These are phyloP conservation scores for Apeira syringaria DNA, from an alignment of 2,888 invertebrate species.

Conservation along the genomic window DNA sequence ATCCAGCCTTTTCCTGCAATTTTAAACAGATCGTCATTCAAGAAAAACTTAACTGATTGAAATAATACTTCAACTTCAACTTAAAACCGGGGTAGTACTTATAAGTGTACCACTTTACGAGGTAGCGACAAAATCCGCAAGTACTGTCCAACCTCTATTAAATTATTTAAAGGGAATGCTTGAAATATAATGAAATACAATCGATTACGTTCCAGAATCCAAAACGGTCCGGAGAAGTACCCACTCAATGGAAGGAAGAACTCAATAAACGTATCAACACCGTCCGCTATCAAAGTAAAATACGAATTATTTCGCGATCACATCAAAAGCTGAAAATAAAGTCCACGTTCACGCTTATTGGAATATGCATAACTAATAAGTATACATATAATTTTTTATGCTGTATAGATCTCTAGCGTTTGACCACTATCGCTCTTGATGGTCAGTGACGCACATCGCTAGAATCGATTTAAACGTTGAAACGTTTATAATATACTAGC, in stretches of 20 bases:
- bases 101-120: constrained; percentile 11
- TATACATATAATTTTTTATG: no score
- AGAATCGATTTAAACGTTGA: no score
- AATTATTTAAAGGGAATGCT: constrained; percentile 17
- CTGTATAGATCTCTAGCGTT: no score
- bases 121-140: constrained; percentile 7
- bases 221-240: constrained; percentile 39
- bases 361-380: not conserved
- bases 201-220: constrained; percentile 35
- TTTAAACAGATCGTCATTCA: no score
- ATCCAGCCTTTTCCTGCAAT: no score
- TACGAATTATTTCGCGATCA: constrained; percentile 64
- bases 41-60: no score
- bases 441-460: no score
- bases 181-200: constrained; percentile 39
- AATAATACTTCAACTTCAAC: no score
- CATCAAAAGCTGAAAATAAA: constrained; percentile 48
- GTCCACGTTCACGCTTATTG: constrained; percentile 7
- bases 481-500: no score
- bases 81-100: no score
- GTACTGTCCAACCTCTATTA: constrained; percentile 6
- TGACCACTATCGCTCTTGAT: no score
- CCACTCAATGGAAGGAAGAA: constrained; percentile 66
- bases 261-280: constrained; percentile 70
- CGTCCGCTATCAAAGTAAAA: constrained; percentile 66